Conservation (phyloP, 1,140 invertebrate genomes). For the Danaus melanippus region DNA sequence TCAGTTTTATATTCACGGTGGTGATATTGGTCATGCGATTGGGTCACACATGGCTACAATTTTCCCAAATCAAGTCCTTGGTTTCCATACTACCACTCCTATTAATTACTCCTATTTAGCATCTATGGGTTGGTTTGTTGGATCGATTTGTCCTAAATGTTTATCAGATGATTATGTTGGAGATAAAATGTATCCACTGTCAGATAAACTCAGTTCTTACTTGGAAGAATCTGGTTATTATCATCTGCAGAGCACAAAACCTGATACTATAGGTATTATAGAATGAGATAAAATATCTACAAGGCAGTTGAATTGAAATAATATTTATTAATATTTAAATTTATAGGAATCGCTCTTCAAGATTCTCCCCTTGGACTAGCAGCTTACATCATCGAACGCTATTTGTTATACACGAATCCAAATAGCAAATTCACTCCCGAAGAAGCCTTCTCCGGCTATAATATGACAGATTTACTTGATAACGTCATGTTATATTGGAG, state of each 20-base stretch:
- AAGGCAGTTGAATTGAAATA: too few relatives aligned
- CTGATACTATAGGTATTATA: constrained; percentile 86
- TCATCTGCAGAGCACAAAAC: constrained; percentile 90
- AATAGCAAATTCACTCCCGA: constrained; percentile 58
- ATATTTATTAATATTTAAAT: too few relatives aligned
- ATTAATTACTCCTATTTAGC: constrained; percentile 34
- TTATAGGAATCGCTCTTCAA: constrained; percentile 71
- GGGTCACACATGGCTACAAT: constrained; percentile 75
- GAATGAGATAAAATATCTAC: too few relatives aligned
- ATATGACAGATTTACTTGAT: constrained; percentile 77
- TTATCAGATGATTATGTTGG: constrained; percentile 56
- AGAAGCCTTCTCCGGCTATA: constrained; percentile 75
- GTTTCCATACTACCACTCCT: constrained; percentile 55
- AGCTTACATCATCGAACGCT: constrained; percentile 83
- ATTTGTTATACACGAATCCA: constrained; percentile 76
- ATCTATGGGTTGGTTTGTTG: constrained; percentile 36
- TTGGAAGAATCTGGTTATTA: constrained; percentile 85
- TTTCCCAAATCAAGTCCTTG: constrained; percentile 79
- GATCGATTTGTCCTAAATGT: constrained; percentile 47
- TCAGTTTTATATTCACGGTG: constrained; percentile 87
- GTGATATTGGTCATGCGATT: constrained; percentile 84
- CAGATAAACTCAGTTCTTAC: constrained; percentile 61
- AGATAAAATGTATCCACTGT: constrained; percentile 76
- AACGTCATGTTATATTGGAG: constrained; percentile 87
- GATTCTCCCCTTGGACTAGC: constrained; percentile 80